Evolutionary conservation across 2,888 invertebrate genomes (phyloP), one percentile per base, ranked within the genome.

Genomic region (Leptura quadrifasciata): DNA sequence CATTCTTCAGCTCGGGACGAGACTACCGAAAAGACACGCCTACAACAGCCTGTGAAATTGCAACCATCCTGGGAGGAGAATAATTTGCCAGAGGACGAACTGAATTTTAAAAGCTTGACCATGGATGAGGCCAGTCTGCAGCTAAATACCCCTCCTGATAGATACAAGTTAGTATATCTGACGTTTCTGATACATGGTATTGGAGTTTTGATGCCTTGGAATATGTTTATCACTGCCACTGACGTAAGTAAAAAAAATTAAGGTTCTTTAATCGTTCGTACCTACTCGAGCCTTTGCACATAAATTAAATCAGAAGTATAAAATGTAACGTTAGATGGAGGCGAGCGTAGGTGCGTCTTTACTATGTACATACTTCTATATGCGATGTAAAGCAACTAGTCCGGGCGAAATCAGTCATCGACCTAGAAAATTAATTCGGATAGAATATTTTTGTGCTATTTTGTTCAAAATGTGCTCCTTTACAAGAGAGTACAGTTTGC

Each of bases 141-240:
- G 89, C 90, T 95, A 75, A 93, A 94, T 82, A 94, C 95, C 24
- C 97, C 97, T 0, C 92, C 90, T 75, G 97, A 97, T 90, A 94
- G 92, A 90, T 93, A 92, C 89, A 93, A 93, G 86, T 88, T 97
- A 60, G 97, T 99, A 58, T 97, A 96, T 89, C 89, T 97, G 72
- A 97, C 97, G 76, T 93, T 99, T 87, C 83, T 98, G 82, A 91
- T 98, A 67, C 98, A 99, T 90, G 99, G 99, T 9, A 92, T 99
- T 80, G 99, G 98, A 57, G 95, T 96, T 0, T 92, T 96, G 76
- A 97, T 97, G 91, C 97, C 99, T 15, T 99, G 99, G 99, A 99
- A 99, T 90, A 98, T 98, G 98, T 98, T 99, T 89, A 98, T 99
- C 88, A 99, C 96, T 78, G 98, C 98, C 47, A 95, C 95, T 89